Evolutionary conservation across 2,797 vertebrate species (phyloP), one percentile per base, ranked within the genome.

Genomic region (Onychomys torridus): DNA sequence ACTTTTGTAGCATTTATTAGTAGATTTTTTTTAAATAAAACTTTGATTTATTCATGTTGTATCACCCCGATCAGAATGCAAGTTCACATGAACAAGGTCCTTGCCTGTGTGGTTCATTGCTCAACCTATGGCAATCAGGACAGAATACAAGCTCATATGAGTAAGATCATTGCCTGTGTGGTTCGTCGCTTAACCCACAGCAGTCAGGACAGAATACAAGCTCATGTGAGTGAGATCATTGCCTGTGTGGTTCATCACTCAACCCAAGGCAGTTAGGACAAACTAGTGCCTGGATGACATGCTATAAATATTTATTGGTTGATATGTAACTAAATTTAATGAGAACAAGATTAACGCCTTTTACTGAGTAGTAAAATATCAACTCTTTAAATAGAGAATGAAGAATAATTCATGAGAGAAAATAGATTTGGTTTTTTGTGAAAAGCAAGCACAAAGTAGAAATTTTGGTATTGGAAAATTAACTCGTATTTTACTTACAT

Each of bases 341-440:
- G 82, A 95, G 63, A 84, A 59, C 69, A 91, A 93, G 73, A 49
- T 21, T 40, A 76, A 91, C 32, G 14, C 78, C 52, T 17, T 55
- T 71, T 88, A 34, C 37, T 76, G 37, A 95, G 49, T 61, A 40
- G 82, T 75, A 46, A 92, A 96, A 81, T 32, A 29, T 19, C 29
- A 82, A 49, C 9, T 75, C 2, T 32, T 0, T 57, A 23, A 61
- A 23, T 87, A 78, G 3, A 81, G 69, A 93, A 90, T 88, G 65
- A 95, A 91, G 57, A 97, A 79, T 81, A 92, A 91, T 59, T 95
- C 49, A 76, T 84, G 78, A 92, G 25, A 49, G 21, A 89, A 93
- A 78, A 73, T 46, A 89, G 87, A 40, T 75, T 49, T 90, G n/a
- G n/a, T 25, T 34, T 89, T 78, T 94, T 91, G 46, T 82, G 59